Percentiles rank a stretch among this genome's conserved stretches.
Evolutionary conservation across 2,888 invertebrate species (phyloP).

Genomic region (Thyatira batis): DNA sequence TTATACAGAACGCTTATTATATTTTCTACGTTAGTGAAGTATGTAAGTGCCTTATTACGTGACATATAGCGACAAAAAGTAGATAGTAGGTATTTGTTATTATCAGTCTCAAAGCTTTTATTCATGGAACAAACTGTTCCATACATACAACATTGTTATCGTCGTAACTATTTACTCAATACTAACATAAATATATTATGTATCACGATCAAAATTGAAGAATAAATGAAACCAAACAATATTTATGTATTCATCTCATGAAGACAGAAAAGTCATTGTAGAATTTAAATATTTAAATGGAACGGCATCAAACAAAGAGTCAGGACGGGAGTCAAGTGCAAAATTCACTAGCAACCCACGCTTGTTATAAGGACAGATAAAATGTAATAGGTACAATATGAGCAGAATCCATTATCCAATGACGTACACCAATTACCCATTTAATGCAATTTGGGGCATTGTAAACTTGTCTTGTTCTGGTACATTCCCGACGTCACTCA

Average conservation of each 20-base stretch:
- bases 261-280: conserved; percentile 62
- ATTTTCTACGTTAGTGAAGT: too few relatives aligned
- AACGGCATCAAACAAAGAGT: conserved; percentile 68
- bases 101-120: not conserved
- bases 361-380: conserved; percentile 60
- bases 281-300: conserved; percentile 66
- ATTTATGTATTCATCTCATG: conserved; percentile 71
- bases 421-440: conserved; percentile 81
- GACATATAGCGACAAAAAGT: not conserved
- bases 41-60: too few relatives aligned
- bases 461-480: conserved; percentile 69
- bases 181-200: not conserved
- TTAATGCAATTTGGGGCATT: conserved; percentile 80
- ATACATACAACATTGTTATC: not conserved
- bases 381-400: conserved; percentile 65
- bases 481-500: conserved; percentile 76
- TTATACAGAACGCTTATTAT: too few relatives aligned
- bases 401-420: conserved; percentile 80
- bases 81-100: not conserved
- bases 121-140: not conserved
- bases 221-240: conserved; percentile 41
- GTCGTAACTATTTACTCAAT: not conserved
- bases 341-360: conserved; percentile 71
- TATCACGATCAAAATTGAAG: conserved; percentile 19
- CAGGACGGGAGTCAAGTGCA: conserved; percentile 65